phyloP scores from a whole-genome alignment of 2,888 invertebrate species.

The Eucera pruinosa region DNA sequence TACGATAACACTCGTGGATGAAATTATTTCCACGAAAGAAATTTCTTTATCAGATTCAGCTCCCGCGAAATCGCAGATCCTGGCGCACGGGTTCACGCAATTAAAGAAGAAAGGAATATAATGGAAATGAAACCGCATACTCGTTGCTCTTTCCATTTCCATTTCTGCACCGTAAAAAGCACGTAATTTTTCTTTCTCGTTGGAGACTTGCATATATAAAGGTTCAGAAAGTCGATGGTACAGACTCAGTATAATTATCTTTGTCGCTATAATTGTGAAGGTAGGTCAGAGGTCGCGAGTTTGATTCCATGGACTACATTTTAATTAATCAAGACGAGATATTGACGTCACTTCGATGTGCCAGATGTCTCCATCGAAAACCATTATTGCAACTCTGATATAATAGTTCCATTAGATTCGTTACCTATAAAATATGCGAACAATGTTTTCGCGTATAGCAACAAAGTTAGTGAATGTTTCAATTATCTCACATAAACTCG shows the following conservation, averaged over 20 bases:
- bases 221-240: too few relatives aligned
- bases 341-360: conserved; percentile 8
- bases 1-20: background rate
- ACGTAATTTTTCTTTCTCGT: background rate
- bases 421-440: background rate
- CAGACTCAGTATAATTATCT: background rate
- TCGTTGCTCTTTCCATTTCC: background rate
- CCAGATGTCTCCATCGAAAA: background rate
- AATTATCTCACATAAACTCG: too few relatives aligned
- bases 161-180: background rate
- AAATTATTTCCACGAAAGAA: background rate
- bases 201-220: background rate
- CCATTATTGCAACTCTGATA: background rate
- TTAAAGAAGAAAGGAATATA: background rate
- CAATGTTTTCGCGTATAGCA: background rate
- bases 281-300: conserved; percentile 24
- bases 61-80: background rate
- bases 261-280: background rate
- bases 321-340: conserved; percentile 11
- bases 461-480: too few relatives aligned
- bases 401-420: background rate
- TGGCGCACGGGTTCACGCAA: background rate
- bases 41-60: background rate
- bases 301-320: background rate
- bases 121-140: conserved; percentile 1